phyloP scores from a whole-genome alignment of 2,888 invertebrate species.

The Macrostomum cliftonense region DNA sequence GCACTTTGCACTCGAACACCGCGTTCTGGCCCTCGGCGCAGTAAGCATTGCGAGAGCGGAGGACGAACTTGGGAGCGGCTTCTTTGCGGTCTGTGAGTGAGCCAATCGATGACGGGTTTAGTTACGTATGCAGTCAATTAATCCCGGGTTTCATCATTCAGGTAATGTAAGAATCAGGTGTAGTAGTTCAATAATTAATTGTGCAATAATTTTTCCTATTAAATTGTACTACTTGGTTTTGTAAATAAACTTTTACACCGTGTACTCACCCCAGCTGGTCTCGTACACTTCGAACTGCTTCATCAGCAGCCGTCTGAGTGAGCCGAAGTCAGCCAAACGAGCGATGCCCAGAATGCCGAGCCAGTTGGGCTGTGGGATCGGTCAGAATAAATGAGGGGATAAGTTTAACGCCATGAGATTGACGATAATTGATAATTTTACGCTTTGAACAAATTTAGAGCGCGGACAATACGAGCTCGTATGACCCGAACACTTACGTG shows the following conservation, averaged over 20 bases:
- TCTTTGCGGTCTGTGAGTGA: constrained; percentile 82
- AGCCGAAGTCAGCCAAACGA: constrained; percentile 85
- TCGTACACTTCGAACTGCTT: constrained; percentile 92
- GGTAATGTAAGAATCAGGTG: too few species aligned
- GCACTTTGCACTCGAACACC: constrained; percentile 86
- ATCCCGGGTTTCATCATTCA: too few species aligned
- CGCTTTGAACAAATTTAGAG: too few species aligned
- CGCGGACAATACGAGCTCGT: too few species aligned
- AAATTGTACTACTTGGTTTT: too few species aligned
- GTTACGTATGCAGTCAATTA: too few species aligned
- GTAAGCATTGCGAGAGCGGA: constrained; percentile 80
- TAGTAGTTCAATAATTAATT: too few species aligned
- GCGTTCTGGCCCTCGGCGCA: constrained; percentile 92
- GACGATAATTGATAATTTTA: too few species aligned
- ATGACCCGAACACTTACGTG: constrained; percentile 23
- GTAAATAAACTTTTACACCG: constrained; percentile 11
- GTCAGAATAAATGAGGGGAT: too few species aligned
- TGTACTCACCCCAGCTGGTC: constrained; percentile 65
- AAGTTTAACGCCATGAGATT: too few species aligned
- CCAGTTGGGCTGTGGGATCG: constrained; percentile 27
- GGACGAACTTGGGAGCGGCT: constrained; percentile 91
- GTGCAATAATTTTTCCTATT: too few species aligned
- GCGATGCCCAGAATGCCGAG: constrained; percentile 74
- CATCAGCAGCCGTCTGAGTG: constrained; percentile 75
- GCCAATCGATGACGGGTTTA: too few species aligned